Evolutionary conservation across 2,113 vertebrate genomes (phyloP), one percentile per base, ranked within the genome.

Genomic region (Gasterosteus nipponicus): DNA sequence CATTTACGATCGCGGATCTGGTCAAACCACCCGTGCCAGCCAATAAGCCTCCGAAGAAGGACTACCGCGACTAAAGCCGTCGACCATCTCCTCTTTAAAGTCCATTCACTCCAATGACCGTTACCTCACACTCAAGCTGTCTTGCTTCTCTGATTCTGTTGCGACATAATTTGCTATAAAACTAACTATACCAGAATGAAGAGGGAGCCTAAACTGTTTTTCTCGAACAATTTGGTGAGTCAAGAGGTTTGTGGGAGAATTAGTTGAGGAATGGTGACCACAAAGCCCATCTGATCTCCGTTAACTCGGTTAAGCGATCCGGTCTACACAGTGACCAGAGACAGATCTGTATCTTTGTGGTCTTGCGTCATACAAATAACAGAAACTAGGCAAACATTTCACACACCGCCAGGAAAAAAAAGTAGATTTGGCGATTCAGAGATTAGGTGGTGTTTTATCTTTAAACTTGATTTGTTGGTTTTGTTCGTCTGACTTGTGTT

Each of bases 21-120:
- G 74, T 78, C n/a, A 88, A 73, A 73, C 85, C 93, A 6, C 82
- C 89, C 0, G n/a, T 88, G 29, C 91, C 92, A 1, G 26, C 66
- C 35, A 85, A 76, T 66, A 94, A 92, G 49, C 88, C 91, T 12
- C 14, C 73, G 3, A 79, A 77, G 33, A 86, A 41, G 38, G 78
- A 86, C 5, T 71, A 82, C 0, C 44, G 71, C 4, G 54, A 89
- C 3, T 88, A 79, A 85, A 35, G 2, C 10, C 5, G 19, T 26
- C 61, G n/a, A 51, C 47, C 5, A 16, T 51, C 60, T 66, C 16
- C 6, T 51, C 2, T 35, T 49, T 57, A 5, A 31, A 7, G 46
- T 22, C 19, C 18, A 41, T 14, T 42, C 19, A 33, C 7, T 47
- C 57, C 4, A 69, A 5, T 62, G 0, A 4, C 18, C 7, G 38